Evolutionary conservation across 1,140 invertebrate genomes (phyloP), one percentile per base, ranked within the genome.

Genomic region (Zaprionus ornatus): DNA sequence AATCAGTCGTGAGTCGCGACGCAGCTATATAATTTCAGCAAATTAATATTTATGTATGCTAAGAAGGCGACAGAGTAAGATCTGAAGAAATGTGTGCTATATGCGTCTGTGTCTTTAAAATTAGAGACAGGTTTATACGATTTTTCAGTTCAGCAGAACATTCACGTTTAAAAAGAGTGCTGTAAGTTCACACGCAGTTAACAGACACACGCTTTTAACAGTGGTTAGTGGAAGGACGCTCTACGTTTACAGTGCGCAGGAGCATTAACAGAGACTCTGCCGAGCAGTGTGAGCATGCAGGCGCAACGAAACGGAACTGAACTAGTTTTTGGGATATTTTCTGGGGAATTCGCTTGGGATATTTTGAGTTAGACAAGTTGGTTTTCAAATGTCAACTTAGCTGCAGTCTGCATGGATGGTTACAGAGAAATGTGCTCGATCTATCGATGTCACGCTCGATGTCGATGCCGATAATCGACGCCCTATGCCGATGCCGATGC

Each of bases 31-130:
- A 81, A 77, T 68, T 77, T 50, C 40, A 56, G 64, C 42, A 74
- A 71, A 71, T 82, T 78, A 65, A 78, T 82, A 82, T 82, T 82
- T 50, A 82, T 82, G 68, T 79, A 79, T 82, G 75, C 66, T 52
- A 75, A 82, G 19, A 65, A 64, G 42, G 23, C 62, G 62, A 66
- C 29, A n/a, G 60, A 37, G 27, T 68, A 56, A 35, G 32, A 15
- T 63, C 7, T 17, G 15, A 45, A 17, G 40, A 45, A 45, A 50
- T 50, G 45, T 50, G 19, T 50, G 45, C 45, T 50, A 50, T 7
- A 17, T 45, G 40, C 40, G 40, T n/a, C 40, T 45, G n/a, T 10
- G n/a, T 45, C 40, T 50, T 13, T 23, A 50, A 50, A 45, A 2
- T 45, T 45, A 9, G n/a, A 3, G 40, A 50, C 10, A 13, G 45